Evolutionary conservation across 1,140 invertebrate genomes (phyloP).

Genomic region (Drosophila pallidifrons): DNA sequence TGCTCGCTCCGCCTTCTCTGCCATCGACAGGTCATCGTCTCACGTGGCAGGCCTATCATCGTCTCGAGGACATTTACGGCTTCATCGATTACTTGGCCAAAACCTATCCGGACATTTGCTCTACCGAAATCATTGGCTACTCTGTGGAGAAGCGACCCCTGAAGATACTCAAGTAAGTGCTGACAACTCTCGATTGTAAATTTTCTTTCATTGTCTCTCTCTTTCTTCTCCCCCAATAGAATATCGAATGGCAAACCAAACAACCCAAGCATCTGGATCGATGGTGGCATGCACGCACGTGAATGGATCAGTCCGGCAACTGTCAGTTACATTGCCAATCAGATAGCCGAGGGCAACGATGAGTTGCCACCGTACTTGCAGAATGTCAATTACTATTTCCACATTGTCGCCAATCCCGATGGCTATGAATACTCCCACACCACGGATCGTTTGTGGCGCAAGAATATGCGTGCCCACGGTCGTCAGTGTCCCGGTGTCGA

Average conservation of each 20-base stretch:
- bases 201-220: background rate
- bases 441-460: constrained; percentile 92
- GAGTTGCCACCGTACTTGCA: constrained; percentile 89
- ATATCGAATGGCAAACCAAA: constrained; percentile 88
- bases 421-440: constrained; percentile 94
- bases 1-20: background rate
- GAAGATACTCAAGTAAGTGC: constrained; percentile 87
- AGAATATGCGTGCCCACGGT: constrained; percentile 88
- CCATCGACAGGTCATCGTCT: constrained; percentile 88
- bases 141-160: constrained; percentile 91
- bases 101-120: constrained; percentile 90
- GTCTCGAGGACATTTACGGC: constrained; percentile 89
- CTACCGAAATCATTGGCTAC: constrained; percentile 90
- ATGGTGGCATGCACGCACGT: constrained; percentile 94
- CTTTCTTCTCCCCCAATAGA: constrained; percentile 63
- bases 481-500: constrained; percentile 90
- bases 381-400: constrained; percentile 92
- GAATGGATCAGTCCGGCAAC: constrained; percentile 97
- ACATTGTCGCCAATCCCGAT: constrained; percentile 91
- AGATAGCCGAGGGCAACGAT: constrained; percentile 90
- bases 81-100: constrained; percentile 91
- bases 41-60: constrained; percentile 93
- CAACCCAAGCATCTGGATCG: constrained; percentile 88
- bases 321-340: constrained; percentile 92
- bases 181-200: background rate